Base-by-base conservation (phyloP, 1,140 invertebrate genomes). In the Bombus vancouverensis region DNA sequence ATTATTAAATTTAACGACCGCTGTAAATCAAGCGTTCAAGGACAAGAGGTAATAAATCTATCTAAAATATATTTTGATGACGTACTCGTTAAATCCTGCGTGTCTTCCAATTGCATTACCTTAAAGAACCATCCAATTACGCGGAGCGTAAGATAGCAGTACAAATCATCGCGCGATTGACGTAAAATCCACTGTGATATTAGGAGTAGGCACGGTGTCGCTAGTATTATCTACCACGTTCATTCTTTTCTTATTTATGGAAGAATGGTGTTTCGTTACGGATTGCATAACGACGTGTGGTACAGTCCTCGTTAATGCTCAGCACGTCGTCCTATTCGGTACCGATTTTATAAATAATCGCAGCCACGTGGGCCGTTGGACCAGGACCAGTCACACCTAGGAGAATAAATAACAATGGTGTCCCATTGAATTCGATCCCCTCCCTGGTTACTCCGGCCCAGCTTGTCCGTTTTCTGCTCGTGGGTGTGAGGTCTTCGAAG, bases 261-360 rank as follows among this genome's bases (percentile, higher is more conserved):
- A 81, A 78, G 66, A 76, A 71, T 74, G 39, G 34, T 22, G 22
- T 42, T 34, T 81, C 83, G 47, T 89, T 71, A 32, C 71, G 65
- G 32, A 88, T 90, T 90, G 82, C 86, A 79, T 77, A 88, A 91
- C 71, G 70, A 37, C 66, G 77, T 75, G 86, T 83, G 78, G 72
- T 74, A 73, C 68, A 59, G 3, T 62, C 53, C 79, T 89, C 80
- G 90, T 91, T 89, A 91, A 91, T 80, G 83, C 79, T 70, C 89
- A 86, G 84, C 81, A 87, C 66, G 87, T 18, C 83, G 89, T 83
- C 87, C 90, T 91, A 88, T 91, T 91, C 84, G 87, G 88, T 75
- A 85, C 85, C 65, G 78, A 91, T 91, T 91, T 91, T 89, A 91
- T 88, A 89, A 91, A 91, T 91, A 91, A 91, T 90, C 78, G 80